Percentiles rank a stretch among this genome's conserved stretches.
phyloP scores from a whole-genome alignment of 2,113 vertebrate species.

The Laticauda colubrina region DNA sequence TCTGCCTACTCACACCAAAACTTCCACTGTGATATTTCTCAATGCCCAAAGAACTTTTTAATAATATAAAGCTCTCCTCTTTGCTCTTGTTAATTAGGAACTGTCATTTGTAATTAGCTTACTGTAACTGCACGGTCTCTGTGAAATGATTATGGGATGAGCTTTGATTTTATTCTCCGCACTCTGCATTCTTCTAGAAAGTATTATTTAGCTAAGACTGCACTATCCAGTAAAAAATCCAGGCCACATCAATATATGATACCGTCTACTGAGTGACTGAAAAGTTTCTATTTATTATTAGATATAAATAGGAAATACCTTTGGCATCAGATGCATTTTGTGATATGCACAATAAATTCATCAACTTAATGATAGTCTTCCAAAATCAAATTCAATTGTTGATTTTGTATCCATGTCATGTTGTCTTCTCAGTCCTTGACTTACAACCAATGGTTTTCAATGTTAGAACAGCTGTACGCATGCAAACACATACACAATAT shows the following conservation, averaged over 20 bases:
- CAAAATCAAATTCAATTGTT: not conserved
- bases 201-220: not conserved
- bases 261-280: not conserved
- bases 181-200: not conserved
- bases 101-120: constrained; percentile 45
- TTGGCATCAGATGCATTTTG: not conserved
- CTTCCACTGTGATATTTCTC: constrained; percentile 11
- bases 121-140: constrained; percentile 27
- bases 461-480: not conserved
- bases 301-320: not conserved
- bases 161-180: not conserved
- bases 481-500: too few species aligned
- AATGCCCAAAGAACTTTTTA: constrained; percentile 15
- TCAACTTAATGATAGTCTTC: not conserved
- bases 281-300: not conserved
- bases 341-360: not conserved
- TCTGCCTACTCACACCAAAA: not conserved
- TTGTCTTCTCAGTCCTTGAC: not conserved
- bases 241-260: not conserved
- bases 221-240: not conserved
- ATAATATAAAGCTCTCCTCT: constrained; percentile 7
- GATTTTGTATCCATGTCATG: not conserved
- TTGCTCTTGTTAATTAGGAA: constrained; percentile 27
- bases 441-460: not conserved
- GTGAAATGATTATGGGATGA: constrained; percentile 4